phyloP scores from a whole-genome alignment of 2,113 vertebrate species.

The Chionomys nivalis region DNA sequence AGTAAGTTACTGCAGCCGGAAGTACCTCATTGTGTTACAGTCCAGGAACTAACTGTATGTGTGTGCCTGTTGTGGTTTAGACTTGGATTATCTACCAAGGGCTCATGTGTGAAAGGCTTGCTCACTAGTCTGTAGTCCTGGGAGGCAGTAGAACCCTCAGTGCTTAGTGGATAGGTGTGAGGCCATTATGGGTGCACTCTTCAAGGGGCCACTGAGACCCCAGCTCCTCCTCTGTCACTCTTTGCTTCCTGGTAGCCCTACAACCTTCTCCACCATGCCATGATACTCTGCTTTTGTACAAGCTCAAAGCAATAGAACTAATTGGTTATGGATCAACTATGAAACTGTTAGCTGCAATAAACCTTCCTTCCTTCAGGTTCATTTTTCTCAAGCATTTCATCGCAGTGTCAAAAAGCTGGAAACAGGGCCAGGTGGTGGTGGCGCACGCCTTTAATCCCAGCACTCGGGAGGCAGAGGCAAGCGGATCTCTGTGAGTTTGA shows the following conservation, averaged over 20 bases:
- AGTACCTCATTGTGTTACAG: not conserved
- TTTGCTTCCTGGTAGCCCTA: not conserved
- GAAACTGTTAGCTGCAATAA: not conserved
- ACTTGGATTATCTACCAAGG: not conserved
- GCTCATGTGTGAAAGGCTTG: not conserved
- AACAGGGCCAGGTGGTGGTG: no score
- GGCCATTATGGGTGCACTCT: not conserved
- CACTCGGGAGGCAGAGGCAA: no score
- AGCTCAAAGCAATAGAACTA: not conserved
- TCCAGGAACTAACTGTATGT: not conserved
- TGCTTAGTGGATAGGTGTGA: not conserved
- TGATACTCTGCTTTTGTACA: not conserved
- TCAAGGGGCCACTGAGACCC: not conserved
- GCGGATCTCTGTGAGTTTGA: no score
- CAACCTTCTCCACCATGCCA: not conserved
- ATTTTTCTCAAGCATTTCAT: not conserved
- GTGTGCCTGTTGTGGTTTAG: not conserved
- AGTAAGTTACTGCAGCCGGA: not conserved
- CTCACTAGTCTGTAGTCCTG: not conserved
- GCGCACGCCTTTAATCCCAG: no score
- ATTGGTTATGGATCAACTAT: not conserved
- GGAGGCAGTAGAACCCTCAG: not conserved
- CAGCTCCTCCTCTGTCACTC: not conserved
- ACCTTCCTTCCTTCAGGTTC: not conserved
- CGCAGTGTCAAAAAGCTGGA: not conserved